Evolutionary conservation across 2,888 invertebrate species (phyloP), one percentile per base, ranked within the genome.

Genomic region (Yponomeuta evonymella): DNA sequence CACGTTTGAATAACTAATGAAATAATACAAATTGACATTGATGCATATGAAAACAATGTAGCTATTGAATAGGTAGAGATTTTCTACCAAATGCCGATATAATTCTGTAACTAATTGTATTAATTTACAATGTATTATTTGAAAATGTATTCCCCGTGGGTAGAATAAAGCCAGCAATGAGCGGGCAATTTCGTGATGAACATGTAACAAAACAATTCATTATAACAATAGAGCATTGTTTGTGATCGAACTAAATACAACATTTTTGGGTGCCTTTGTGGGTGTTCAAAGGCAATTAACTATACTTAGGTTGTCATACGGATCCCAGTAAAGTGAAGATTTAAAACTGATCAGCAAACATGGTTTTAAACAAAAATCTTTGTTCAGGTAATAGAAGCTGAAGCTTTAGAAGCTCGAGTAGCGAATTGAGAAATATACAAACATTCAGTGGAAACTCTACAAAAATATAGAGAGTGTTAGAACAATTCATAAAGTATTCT

Each of bases 171-270:
- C 76, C 76, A 80, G 83, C 84, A 84, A 85, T 90, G 87, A 89
- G 79, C 73, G 72, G 78, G 84, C 87, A 82, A 76, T 84, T 87
- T 85, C 79, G 72, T 79, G 78, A 81, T 83, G 79, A 80, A 82
- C 84, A 81, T 79, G 80, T 82, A 85, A 88, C 85, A 83, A 86
- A 88, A 86, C 86, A 87, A 86, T 84, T 85, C 83, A 85, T 86
- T 84, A 82, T 77, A 82, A 88, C 87, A 89, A 90, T 89, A 81
- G 84, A 74, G 81, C 64, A 90, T 90, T 90, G 90, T 90, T 87
- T 86, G 80, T 84, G 81, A 83, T 84, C 83, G 79, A 80, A 78
- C 78, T 76, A 71, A 62, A 70, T 51, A 81, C 78, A 77, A 75
- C 76, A 81, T 33, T 58, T 58, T 58, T 58, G 15, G 51, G 51